Evolutionary conservation across 1,140 invertebrate genomes (phyloP).

Genomic region (Mizuhopecten yessoensis): DNA sequence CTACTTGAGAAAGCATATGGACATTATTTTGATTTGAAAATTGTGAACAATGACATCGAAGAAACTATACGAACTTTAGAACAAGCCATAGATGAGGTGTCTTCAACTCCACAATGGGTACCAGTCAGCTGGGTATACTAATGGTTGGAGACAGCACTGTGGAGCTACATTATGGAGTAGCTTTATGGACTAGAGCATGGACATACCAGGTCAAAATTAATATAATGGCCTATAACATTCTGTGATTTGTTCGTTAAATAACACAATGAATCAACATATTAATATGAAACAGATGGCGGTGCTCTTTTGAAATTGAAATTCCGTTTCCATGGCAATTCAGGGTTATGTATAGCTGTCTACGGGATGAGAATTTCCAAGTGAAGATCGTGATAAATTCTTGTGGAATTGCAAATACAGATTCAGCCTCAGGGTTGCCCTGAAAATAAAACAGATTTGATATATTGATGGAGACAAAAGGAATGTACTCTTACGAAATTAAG

Average conservation of each 20-base stretch:
- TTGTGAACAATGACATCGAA: slow-evolving; percentile 99
- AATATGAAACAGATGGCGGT: background rate
- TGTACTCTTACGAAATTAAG: too few species aligned
- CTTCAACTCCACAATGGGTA: slow-evolving; percentile 96
- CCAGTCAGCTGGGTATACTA: slow-evolving; percentile 85
- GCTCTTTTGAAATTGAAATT: slow-evolving; percentile 3
- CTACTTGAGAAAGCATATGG: slow-evolving; percentile 97
- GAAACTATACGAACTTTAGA: slow-evolving; percentile 97
- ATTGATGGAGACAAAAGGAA: too few species aligned
- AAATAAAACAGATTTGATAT: too few species aligned
- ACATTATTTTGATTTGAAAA: slow-evolving; percentile 98
- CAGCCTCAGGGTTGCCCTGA: background rate
- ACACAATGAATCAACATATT: slow-evolving; percentile 2
- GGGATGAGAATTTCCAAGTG: background rate
- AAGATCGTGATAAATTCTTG: background rate
- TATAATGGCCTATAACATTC: slow-evolving; percentile 23
- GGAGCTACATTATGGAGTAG: background rate
- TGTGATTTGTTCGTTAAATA: background rate
- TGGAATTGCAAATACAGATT: background rate
- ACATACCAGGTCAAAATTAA: background rate
- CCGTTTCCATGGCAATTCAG: slow-evolving; percentile 3
- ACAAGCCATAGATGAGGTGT: slow-evolving; percentile 93
- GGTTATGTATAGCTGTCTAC: background rate
- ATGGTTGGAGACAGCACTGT: slow-evolving; percentile 46
- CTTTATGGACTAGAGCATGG: background rate